Base-by-base conservation (phyloP, 1,140 invertebrate species). In the Cherax quadricarinatus region DNA sequence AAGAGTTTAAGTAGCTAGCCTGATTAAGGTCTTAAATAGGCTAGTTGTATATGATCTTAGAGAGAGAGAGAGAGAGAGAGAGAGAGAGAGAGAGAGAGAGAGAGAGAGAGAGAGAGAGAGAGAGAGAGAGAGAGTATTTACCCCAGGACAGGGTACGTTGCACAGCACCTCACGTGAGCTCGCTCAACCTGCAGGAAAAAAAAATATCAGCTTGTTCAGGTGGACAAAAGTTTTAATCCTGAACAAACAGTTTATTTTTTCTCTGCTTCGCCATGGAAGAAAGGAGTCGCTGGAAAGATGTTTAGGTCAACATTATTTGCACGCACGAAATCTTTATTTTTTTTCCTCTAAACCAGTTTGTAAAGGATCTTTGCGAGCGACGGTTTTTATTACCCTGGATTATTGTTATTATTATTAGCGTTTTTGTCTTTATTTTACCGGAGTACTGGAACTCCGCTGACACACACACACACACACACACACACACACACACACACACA, bases 401-500 rank as follows among this genome's bases (percentile, higher is more conserved):
- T 41, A 41, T 41, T 41, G 30, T 41, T 41, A 41, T 41, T 41
- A 41, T 41, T 41, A 41, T 41, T 41, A 41, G 30, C 2, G 30
- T 41, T 41, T 41, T 41, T 60, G 0, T 1, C 3, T 10, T 60
- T 60, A 60, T 41, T 41, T 41, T 41, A 41, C 30, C 30, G 2
- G 30, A 41, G 30, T 41, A 2, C 30, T 41, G 30, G 30, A 41
- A 41, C 30, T 41, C 30, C 30, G 2, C 30, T 41, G 30, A 41
- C 30, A 41, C 30, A 41, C 30, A 41, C 30, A 41, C 30, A 41
- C 30, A 41, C 30, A 41, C 30, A 41, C 30, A 66, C 62, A 66
- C 62, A 66, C 62, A 66, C 62, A 66, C 62, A 66, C 62, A 66
- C 62, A 66, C 62, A 66, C 62, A 66, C 62, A 66, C 62, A 66